A percentile compares a stretch with the other conserved stretches of the same genome.
phyloP scores from a whole-genome alignment of 2,888 invertebrate genomes.

The Drosophila nigricruria region DNA sequence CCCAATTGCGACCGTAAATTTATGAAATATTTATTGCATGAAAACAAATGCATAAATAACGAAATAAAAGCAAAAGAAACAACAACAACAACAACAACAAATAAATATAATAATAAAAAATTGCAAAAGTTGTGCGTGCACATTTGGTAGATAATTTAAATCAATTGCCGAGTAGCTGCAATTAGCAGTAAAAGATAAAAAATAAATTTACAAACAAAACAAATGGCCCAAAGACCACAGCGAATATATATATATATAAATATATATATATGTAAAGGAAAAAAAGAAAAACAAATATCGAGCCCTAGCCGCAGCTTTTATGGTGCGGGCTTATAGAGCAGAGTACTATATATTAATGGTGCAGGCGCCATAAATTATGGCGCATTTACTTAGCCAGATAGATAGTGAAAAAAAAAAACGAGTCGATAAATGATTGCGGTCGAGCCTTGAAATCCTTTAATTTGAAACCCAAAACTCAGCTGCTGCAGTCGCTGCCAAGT shows the following conservation, averaged over 20 bases:
- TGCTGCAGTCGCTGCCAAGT: constrained; percentile 54
- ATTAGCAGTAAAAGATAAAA: constrained; percentile 78
- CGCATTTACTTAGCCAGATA: constrained; percentile 74
- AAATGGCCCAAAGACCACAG: constrained; percentile 63
- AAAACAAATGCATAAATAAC: constrained; percentile 62
- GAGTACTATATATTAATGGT: constrained; percentile 65
- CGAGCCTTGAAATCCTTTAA: constrained; percentile 80
- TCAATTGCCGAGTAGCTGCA: constrained; percentile 79
- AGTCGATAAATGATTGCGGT: constrained; percentile 78
- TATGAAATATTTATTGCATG: constrained; percentile 73
- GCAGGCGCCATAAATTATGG: constrained; percentile 74
- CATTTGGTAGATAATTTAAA: constrained; percentile 76
- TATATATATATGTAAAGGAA: not conserved
- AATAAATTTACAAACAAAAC: constrained; percentile 67
- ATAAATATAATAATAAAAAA: too few species aligned
- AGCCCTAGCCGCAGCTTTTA: constrained; percentile 35
- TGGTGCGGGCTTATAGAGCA: constrained; percentile 39
- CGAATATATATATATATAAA: not conserved
- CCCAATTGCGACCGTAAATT: constrained; percentile 71
- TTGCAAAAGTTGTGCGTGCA: constrained; percentile 20
- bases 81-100: too few species aligned
- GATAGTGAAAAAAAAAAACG: constrained; percentile 59
- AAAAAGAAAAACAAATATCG: not conserved
- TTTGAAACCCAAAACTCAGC: constrained; percentile 57
- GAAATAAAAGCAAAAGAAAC: constrained; percentile 21